Conservation (phyloP, 2,797 vertebrate genomes). For the Oreochromis mossambicus region DNA sequence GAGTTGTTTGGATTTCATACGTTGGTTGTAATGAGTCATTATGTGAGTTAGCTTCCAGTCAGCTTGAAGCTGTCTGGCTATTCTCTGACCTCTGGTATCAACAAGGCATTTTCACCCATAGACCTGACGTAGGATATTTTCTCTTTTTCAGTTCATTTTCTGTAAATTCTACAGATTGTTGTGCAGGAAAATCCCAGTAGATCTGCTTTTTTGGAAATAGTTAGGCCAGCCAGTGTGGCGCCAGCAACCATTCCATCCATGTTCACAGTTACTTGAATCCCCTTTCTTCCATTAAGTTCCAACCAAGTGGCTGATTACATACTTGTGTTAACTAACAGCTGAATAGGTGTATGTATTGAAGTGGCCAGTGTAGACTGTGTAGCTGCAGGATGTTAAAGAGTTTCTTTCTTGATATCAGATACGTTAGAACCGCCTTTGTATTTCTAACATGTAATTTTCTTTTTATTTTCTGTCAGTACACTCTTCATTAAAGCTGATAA, state of each 20-base stretch:
- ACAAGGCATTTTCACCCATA: background rate
- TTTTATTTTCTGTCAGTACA: background rate
- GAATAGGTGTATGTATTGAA: background rate
- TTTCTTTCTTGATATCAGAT: background rate
- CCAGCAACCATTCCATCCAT: background rate
- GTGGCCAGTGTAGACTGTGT: background rate
- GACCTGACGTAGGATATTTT: background rate
- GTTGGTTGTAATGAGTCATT: background rate
- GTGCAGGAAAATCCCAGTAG: background rate
- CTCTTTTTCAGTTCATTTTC: background rate
- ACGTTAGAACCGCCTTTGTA: background rate
- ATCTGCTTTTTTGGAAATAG: background rate
- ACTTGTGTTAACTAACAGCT: background rate
- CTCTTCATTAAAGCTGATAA: conserved; percentile 18
- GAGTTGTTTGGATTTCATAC: background rate
- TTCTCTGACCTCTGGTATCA: background rate
- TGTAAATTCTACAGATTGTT: background rate
- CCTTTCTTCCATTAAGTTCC: background rate
- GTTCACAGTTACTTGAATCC: background rate
- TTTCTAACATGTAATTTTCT: background rate
- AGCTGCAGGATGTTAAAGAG: background rate
- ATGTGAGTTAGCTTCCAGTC: background rate
- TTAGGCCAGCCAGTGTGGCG: background rate
- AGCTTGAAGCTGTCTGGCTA: background rate
- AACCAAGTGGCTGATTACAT: background rate